Percentiles rank a stretch among this genome's conserved stretches.
Conservation (phyloP, 1,140 invertebrate species). For the Lutraria rhynchaena region DNA sequence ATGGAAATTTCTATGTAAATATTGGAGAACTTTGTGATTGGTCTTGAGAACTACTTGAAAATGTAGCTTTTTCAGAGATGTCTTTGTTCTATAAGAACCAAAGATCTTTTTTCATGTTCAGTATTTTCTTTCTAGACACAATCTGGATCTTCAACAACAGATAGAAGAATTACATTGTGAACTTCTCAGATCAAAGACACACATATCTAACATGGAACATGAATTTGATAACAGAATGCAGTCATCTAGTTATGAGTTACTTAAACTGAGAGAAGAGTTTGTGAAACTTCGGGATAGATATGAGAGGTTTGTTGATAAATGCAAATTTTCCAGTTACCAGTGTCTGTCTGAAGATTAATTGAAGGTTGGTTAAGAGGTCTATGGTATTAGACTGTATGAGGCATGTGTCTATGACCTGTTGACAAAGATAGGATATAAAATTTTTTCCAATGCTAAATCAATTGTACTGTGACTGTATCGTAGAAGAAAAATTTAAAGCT, state of each 20-base stretch:
- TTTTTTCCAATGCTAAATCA: too few relatives aligned
- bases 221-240: constrained; percentile 91
- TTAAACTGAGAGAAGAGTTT: constrained; percentile 92
- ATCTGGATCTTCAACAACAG: constrained; percentile 91
- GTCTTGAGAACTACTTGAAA: too few relatives aligned
- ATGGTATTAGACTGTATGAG: too few relatives aligned
- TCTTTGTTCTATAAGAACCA: background rate
- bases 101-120: background rate
- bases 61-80: background rate
- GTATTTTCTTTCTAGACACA: constrained; percentile 56
- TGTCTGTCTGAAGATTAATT: too few relatives aligned
- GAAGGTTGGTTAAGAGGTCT: too few relatives aligned
- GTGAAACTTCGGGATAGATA: constrained; percentile 95
- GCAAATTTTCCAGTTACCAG: too few relatives aligned
- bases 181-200: constrained; percentile 90
- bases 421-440: too few relatives aligned
- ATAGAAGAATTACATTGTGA: constrained; percentile 93
- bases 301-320: constrained; percentile 88
- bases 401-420: too few relatives aligned
- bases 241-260: constrained; percentile 87
- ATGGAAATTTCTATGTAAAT: too few relatives aligned
- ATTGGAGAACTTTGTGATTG: too few relatives aligned
- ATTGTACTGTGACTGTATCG: too few relatives aligned
- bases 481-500: too few relatives aligned
- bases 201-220: constrained; percentile 93